Evolutionary conservation across 2,888 invertebrate species (phyloP), one percentile per base, ranked within the genome.

Genomic region (Taenaris catops): DNA sequence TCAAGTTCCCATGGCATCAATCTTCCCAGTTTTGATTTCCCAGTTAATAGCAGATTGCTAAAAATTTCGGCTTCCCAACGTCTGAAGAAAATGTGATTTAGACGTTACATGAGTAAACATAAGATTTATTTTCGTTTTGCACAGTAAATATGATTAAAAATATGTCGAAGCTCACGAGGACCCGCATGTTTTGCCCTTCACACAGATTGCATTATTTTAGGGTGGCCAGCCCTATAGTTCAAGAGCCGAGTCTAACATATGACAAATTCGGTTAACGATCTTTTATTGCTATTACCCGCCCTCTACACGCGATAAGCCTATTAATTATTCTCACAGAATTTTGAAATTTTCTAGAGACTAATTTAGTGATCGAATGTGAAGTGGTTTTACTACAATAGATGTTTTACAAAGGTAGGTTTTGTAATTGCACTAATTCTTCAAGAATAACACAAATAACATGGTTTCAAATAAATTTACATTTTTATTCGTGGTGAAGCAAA

Each of bases 21-120:
- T 80, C 70, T 69, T 68, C 63, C 62, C 60, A 66, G 70, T 78
- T 79, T 70, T 78, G 75, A 81, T 80, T 79, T 73, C 64, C 65
- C 60, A 62, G 63, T 72, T 70, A 70, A 65, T 57, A 58, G 54
- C 58, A 60, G 61, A 74, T 72, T 71, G 73, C 67, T 60, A 65
- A 74, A 69, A 58, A 57, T 46, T 47, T 24, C 6, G 24, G 14
- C 17, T 23, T 20, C 8, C 7, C 6, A n/a, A n/a, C n/a, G n/a
- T n/a, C n/a, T n/a, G n/a, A n/a, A 1, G 6, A 3, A n/a, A 19
- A 16, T 8, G 9, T 7, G 62, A 46, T 48, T 28, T 31, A 10
- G 37, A 33, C 50, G 40, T 29, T 64, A 57, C 28, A 0, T 0
- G 0, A 0, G 14, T 19, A 0, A 0, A 0, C 0, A 14, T 60